phyloP scores from a whole-genome alignment of 2,888 invertebrate species.

The Chrysina gloriosa region DNA sequence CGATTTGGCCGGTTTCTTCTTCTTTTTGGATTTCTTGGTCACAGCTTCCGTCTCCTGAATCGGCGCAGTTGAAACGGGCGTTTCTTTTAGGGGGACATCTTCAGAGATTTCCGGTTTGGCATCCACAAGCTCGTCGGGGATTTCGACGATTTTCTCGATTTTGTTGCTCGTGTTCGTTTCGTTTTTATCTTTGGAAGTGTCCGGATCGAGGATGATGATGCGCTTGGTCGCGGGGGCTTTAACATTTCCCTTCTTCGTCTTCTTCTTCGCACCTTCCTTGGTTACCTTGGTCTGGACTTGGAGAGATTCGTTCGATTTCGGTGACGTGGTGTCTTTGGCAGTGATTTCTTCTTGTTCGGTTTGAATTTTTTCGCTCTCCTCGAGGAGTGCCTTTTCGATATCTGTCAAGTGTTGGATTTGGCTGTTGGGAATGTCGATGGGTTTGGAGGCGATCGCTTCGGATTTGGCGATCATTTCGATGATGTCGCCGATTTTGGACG shows the following conservation, averaged over 20 bases:
- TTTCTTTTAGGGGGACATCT: constrained; percentile 9
- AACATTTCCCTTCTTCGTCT: constrained; percentile 31
- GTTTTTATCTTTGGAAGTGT: constrained; percentile 13
- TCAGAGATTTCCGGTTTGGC: neutral
- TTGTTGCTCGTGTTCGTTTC: neutral
- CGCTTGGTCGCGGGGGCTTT: constrained; percentile 24
- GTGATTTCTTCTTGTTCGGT: constrained; percentile 41
- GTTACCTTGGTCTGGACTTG: constrained; percentile 7
- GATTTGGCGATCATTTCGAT: constrained; percentile 18
- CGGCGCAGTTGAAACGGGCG: constrained; percentile 28
- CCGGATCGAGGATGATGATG: constrained; percentile 37
- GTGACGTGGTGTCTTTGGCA: neutral
- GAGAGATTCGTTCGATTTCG: constrained; percentile 3
- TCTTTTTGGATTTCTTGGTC: constrained; percentile 53
- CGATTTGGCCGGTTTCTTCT: constrained; percentile 53
- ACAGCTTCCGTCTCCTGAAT: neutral
- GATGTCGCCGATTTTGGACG: constrained; percentile 8
- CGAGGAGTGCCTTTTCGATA: constrained; percentile 52
- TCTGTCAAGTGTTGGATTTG: constrained; percentile 51
- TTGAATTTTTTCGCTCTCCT: constrained; percentile 33
- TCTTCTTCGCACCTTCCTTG: constrained; percentile 36
- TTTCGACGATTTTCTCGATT: constrained; percentile 5
- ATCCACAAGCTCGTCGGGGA: neutral
- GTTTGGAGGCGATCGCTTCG: constrained; percentile 11
- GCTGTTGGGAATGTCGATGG: constrained; percentile 43